These are phyloP conservation scores for Lordiphosa collinella DNA, from an alignment of 1,140 invertebrate genomes.

Conservation along the genomic window DNA sequence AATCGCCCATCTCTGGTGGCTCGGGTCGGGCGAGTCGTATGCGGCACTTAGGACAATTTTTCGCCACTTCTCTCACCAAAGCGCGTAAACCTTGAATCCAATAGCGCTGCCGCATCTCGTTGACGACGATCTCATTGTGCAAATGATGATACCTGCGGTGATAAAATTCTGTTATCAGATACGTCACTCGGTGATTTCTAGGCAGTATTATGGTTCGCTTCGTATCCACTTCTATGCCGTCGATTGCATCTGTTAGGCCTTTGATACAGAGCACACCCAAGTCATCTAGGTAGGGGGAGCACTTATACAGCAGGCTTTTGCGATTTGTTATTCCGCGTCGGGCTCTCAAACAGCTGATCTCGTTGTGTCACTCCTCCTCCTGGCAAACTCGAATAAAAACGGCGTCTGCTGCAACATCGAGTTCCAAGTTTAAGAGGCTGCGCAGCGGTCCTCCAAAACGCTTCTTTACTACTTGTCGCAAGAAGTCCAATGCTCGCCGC, in stretches of 20 bases:
- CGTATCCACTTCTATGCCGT: neutral
- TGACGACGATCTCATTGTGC: neutral
- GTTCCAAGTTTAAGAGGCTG: neutral
- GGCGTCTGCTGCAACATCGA: no score
- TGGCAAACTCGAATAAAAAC: no score
- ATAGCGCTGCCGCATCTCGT: neutral
- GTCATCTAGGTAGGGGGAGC: neutral
- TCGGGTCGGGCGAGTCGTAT: neutral
- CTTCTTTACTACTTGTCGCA: neutral
- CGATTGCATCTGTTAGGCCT: neutral
- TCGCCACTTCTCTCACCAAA: neutral
- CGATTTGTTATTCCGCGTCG: no score
- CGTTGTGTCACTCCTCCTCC: no score
- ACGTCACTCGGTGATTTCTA: no score
- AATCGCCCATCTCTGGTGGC: neutral
- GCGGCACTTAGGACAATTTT: neutral
- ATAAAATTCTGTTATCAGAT: no score
- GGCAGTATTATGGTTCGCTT: neutral
- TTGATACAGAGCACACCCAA: neutral
- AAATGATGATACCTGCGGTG: no score
- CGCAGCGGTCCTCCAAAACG: neutral
- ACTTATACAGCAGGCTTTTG: neutral
- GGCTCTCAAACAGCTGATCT: no score
- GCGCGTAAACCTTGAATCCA: neutral
- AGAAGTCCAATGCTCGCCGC: neutral